Evolutionary conservation across 2,797 vertebrate genomes (phyloP).

Genomic region (Malacoctenus gilli): DNA sequence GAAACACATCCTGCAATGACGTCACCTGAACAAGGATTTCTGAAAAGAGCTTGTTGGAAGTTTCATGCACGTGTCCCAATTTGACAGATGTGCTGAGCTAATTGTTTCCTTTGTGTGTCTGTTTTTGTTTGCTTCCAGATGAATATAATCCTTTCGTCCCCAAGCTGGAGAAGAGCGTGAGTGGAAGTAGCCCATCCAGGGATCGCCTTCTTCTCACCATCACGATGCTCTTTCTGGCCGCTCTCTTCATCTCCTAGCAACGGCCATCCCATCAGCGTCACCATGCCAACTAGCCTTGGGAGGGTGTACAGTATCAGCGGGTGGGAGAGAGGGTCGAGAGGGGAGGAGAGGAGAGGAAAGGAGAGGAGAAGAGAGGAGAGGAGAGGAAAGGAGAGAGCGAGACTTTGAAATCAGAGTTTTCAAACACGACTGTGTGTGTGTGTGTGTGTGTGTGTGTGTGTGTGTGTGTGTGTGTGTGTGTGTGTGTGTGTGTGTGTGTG

Average conservation of each 20-base stretch:
- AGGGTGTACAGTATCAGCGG: constrained; percentile 61
- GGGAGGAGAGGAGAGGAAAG: constrained; percentile 16
- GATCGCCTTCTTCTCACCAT: constrained; percentile 92
- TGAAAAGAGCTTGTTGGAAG: no score
- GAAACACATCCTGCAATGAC: no score
- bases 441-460: constrained; percentile 17
- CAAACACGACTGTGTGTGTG: constrained; percentile 40
- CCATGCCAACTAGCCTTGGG: constrained; percentile 77
- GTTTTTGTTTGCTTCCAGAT: no score
- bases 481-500: constrained; percentile 13
- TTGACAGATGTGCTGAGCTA: no score
- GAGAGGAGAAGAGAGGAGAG: constrained; percentile 48
- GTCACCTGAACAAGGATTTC: no score
- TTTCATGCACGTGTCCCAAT: no score
- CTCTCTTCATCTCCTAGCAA: constrained; percentile 91
- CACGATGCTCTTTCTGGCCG: constrained; percentile 87
- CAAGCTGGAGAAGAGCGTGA: constrained; percentile 96
- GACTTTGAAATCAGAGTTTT: constrained; percentile 57
- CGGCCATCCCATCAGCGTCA: constrained; percentile 56
- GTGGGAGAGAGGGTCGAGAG: constrained; percentile 34
- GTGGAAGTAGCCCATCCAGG: constrained; percentile 92
- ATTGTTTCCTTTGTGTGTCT: no score
- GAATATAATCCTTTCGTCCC: constrained; percentile 91
- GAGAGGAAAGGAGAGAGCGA: constrained; percentile 49
- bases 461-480: constrained; percentile 25